phyloP scores from a whole-genome alignment of 2,797 vertebrate species.

The Threskiornis aethiopicus region DNA sequence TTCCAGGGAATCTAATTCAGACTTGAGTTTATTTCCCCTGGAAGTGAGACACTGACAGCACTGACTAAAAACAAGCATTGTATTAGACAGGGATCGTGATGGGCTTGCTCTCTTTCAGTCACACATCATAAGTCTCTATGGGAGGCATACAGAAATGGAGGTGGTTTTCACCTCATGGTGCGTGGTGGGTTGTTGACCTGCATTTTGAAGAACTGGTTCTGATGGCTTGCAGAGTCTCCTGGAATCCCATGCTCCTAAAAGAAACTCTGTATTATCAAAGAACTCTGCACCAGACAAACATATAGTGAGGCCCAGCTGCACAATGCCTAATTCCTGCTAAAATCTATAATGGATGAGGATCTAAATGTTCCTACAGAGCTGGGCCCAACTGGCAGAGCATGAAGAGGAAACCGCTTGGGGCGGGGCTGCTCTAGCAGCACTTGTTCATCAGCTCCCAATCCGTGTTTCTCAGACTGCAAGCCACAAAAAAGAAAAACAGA shows the following conservation, averaged over 20 bases:
- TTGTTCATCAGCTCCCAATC: not conserved
- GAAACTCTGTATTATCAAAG: not conserved
- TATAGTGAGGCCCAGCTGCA: not conserved
- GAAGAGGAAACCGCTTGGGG: not conserved
- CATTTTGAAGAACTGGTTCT: not conserved
- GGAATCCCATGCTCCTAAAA: not conserved
- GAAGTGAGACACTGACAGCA: not conserved
- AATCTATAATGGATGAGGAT: not conserved
- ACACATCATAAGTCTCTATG: accelerated
- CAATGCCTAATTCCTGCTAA: not conserved
- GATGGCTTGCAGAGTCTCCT: not conserved
- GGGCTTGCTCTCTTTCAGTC: not conserved
- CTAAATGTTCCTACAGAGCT: not conserved
- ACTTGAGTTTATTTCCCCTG: not conserved
- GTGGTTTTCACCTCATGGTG: not conserved
- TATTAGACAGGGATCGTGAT: not conserved
- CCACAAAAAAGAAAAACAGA: not conserved
- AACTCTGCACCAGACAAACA: not conserved
- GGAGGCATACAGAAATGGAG: not conserved
- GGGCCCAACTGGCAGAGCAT: not conserved
- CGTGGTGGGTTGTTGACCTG: not conserved
- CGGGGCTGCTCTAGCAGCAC: not conserved
- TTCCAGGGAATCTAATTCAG: not conserved
- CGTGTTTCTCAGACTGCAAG: not conserved
- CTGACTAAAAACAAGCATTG: not conserved